Conservation (phyloP, 1,140 invertebrate genomes). For the Danaus plexippus region DNA sequence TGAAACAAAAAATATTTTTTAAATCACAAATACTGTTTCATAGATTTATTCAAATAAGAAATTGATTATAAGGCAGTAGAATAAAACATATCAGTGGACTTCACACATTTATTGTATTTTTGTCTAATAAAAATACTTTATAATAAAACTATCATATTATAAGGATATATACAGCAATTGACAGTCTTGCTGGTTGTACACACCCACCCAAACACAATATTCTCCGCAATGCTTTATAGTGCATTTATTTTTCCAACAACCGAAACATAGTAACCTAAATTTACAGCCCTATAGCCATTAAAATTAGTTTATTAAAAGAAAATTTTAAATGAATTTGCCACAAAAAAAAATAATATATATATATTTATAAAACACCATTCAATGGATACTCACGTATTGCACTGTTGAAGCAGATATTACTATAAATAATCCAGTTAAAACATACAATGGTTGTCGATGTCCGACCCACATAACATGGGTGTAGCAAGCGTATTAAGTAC, state of each 20-base stretch:
- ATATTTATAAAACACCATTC: constrained; percentile 38
- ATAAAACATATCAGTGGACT: constrained; percentile 48
- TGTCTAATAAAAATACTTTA: constrained; percentile 72
- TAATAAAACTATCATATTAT: constrained; percentile 60
- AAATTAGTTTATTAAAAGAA: constrained; percentile 37
- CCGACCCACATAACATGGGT: constrained; percentile 10
- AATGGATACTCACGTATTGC: constrained; percentile 59
- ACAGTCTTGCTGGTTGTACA: constrained; percentile 67
- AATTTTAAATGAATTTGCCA: constrained; percentile 31
- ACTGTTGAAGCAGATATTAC: constrained; percentile 42
- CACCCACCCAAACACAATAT: constrained; percentile 49
- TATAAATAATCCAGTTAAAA: constrained; percentile 17
- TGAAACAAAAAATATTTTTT: too few species aligned
- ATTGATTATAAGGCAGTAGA: constrained; percentile 8
- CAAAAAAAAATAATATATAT: constrained; percentile 17
- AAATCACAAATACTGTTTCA: too few species aligned
- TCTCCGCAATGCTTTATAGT: constrained; percentile 42
- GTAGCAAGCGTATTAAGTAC: constrained; percentile 37
- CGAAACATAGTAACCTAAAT: constrained; percentile 53
- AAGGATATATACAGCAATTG: constrained; percentile 69
- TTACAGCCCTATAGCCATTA: constrained; percentile 55
- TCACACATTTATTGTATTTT: constrained; percentile 72
- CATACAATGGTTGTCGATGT: constrained; percentile 10
- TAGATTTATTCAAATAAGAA: too few species aligned
- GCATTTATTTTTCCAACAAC: constrained; percentile 38